Conservation (phyloP, 2,888 invertebrate genomes). For the Athetis lepigone region DNA sequence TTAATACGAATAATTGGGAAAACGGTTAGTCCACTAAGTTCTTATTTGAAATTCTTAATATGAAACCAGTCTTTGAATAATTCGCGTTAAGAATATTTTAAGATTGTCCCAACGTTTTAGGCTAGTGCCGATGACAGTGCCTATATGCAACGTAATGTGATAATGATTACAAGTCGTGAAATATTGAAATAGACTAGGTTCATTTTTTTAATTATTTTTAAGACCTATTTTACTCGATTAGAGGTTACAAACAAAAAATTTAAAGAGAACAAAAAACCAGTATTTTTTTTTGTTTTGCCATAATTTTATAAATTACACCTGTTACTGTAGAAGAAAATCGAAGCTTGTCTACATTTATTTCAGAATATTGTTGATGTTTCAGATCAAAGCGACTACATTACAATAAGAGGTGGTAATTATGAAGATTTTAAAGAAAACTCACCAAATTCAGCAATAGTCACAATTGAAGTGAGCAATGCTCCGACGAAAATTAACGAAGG, state of each 20-base stretch:
- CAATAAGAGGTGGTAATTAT: conserved; percentile 32
- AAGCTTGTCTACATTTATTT: too few relatives aligned
- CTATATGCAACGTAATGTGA: not conserved
- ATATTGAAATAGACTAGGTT: conserved; percentile 45
- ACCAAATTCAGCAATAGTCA: not conserved
- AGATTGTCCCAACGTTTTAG: conserved; percentile 42
- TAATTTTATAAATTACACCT: too few relatives aligned
- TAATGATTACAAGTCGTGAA: conserved; percentile 4
- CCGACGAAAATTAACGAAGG: conserved; percentile 1
- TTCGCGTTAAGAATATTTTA: conserved; percentile 10
- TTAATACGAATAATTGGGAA: not conserved
- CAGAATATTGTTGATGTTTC: conserved; percentile 15
- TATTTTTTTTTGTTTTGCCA: too few relatives aligned
- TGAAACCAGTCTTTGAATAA: conserved; percentile 38
- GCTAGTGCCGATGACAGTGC: conserved; percentile 13
- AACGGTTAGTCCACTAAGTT: conserved; percentile 19
- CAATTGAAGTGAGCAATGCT: not conserved
- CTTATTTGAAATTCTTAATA: conserved; percentile 8
- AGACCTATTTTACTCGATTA: not conserved
- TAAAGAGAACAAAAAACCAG: not conserved
- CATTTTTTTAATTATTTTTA: conserved; percentile 12
- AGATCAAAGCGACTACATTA: conserved; percentile 37
- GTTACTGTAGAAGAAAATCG: too few relatives aligned
- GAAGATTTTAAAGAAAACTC: conserved; percentile 42
- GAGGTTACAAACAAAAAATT: not conserved